These are phyloP conservation scores for Phthorimaea operculella DNA, from an alignment of 1,140 invertebrate species.

Conservation along the genomic window DNA sequence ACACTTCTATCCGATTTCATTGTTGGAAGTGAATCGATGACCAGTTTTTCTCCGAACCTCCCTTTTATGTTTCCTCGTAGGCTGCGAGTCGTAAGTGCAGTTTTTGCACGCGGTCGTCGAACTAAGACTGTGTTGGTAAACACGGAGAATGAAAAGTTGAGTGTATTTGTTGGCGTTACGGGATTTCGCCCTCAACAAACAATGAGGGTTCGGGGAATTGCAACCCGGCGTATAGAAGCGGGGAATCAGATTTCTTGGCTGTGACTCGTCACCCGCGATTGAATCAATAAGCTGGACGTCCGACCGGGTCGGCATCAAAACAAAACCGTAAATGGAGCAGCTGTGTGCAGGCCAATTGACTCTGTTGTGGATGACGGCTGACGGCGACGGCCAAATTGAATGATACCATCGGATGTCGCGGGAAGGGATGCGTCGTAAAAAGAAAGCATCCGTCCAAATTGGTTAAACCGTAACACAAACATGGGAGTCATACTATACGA, in stretches of 20 bases:
- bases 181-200: constrained; percentile 10
- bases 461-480: no score
- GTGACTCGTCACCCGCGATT: constrained; percentile 18
- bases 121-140: constrained; percentile 37
- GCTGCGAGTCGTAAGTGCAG: neutral
- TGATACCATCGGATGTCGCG: constrained; percentile 31
- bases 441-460: constrained; percentile 5
- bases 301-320: constrained; percentile 30
- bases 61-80: constrained; percentile 3
- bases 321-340: constrained; percentile 36
- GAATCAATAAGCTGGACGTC: constrained; percentile 29
- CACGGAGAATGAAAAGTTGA: constrained; percentile 23
- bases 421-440: constrained; percentile 15
- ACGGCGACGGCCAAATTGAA: constrained; percentile 30
- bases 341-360: constrained; percentile 9
- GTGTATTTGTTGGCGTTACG: constrained; percentile 14
- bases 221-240: constrained; percentile 19
- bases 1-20: constrained; percentile 46
- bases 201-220: neutral
- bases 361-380: constrained; percentile 18
- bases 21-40: constrained; percentile 25
- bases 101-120: constrained; percentile 36
- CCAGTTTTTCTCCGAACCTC: neutral
- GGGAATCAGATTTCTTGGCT: constrained; percentile 33
- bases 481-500: neutral